Base-by-base conservation (phyloP, 2,797 vertebrate genomes). In the Rhinogobio ventralis region DNA sequence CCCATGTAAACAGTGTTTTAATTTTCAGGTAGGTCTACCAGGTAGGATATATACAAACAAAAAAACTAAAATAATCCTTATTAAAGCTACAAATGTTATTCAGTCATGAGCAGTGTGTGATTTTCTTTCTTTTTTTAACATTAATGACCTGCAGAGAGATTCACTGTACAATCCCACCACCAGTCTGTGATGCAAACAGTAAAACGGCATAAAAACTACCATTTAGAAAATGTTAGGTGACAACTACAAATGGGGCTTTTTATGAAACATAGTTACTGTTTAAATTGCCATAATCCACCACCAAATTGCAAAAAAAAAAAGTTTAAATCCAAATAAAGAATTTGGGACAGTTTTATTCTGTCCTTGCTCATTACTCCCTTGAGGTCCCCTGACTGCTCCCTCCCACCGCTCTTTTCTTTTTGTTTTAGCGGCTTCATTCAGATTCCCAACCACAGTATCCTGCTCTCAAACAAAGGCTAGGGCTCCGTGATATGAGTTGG, bases 351-450 rank as follows among this genome's bases (percentile, higher is more conserved):
- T 78, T 57, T 51, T 71, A 71, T 36, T 79, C 42, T 23, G 53
- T 62, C 28, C 66, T 64, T 36, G 82, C 64, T 79, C 53, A 85
- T 64, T 85, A 62, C 55, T 79, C 67, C 53, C 82, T 25, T 69
- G 49, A 68, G 82, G 72, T 45, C 33, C 20, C 17, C 45, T 2
- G 7, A 83, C 25, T 17, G 51, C 74, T 77, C 9, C 30, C 33
- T 55, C 15, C 68, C 30, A 45, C 64, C 30, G 5, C 14, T 64
- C 33, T 77, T 64, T 67, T 66, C 23, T 51, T 66, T 46, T 42
- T 64, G 53, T 79, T 81, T 82, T 62, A 72, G 67, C 46, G 51
- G 51, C 55, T 79, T 85, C 55, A 62, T 85, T 85, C 67, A 71
- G 83, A 79, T 85, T 74, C 60, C 33, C 6, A 4, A 67, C 39